Evolutionary conservation across 2,888 invertebrate genomes (phyloP), one percentile per base, ranked within the genome.

Genomic region (Adelognathus sp.): DNA sequence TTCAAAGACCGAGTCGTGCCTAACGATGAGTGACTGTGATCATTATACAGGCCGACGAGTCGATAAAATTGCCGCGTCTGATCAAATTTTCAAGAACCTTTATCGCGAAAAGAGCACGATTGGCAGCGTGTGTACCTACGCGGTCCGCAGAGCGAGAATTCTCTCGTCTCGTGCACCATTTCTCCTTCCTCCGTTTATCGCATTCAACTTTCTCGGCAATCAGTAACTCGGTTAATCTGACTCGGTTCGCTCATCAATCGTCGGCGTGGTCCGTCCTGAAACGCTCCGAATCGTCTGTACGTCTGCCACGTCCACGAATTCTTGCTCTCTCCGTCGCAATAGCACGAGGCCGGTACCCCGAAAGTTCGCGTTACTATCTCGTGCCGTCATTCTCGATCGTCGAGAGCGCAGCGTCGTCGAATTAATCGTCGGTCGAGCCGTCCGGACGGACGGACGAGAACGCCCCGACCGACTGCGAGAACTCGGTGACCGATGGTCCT

Each of bases 151-250:
- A 27, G 14, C 24, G 29, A 4, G 29, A 27, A 14, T 14, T 16
- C 44, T 33, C 46, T 52, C n/a, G n/a, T n/a, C n/a, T 54, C 36
- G 6, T 56, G 14, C 14, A 9, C 16, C 44, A 14, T 21, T 11
- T 29, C 41, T 74, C 36, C n/a, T 36, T 36, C 81, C 76, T 70
- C 21, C 64, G 81, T 74, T 84, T 84, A 85, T 85, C 84, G 81
- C 75, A 81, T 69, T 71, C 79, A 80, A 79, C 83, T 86, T 84
- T 84, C 76, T 39, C 76, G 83, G n/a, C 79, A 84, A 86, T 87
- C 85, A 85, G 86, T 82, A 83, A 82, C 81, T 74, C 77, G 77
- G 81, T 86, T 86, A 86, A 87, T 87, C 87, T 85, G 84, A 78
- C 79, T 79, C 82, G 78, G 82, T 81, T 82, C n/a, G 79, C 81